These are phyloP conservation scores for Albula goreensis DNA, from an alignment of 2,113 vertebrate species.

Conservation along the genomic window DNA sequence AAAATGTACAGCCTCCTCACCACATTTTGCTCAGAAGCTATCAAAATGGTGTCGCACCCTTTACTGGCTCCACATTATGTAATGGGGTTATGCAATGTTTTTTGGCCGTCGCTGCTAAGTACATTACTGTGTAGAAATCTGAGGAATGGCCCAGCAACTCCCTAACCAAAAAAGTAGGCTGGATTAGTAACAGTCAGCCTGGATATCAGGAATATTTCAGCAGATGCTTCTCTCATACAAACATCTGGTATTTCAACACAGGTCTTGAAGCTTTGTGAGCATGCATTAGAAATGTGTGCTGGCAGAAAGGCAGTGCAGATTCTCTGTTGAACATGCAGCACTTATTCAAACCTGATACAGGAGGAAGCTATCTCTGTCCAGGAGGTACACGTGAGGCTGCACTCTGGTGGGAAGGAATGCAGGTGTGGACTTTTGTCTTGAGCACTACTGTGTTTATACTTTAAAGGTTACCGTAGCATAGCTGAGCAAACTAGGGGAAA, in stretches of 20 bases:
- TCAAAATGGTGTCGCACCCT: constrained; percentile 11
- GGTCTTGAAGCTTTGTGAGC: no score
- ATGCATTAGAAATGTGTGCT: background rate
- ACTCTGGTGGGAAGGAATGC: constrained; percentile 2
- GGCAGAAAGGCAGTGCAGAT: background rate
- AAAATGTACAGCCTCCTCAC: background rate
- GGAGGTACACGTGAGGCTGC: background rate
- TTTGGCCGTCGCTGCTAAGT: constrained; percentile 28
- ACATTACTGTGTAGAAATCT: constrained; percentile 29
- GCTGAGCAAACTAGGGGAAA: background rate
- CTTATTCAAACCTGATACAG: background rate
- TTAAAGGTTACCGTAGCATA: background rate
- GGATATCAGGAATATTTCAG: background rate
- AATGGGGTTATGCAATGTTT: constrained; percentile 52
- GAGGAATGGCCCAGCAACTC: background rate
- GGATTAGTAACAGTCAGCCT: background rate
- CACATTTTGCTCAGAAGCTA: constrained; percentile 27
- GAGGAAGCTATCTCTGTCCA: background rate
- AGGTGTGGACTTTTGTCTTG: constrained; percentile 6
- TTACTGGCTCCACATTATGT: constrained; percentile 45
- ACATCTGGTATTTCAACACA: background rate
- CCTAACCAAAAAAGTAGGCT: background rate
- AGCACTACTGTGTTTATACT: background rate
- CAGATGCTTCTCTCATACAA: background rate
- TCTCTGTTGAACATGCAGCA: background rate